A percentile compares a stretch with the other conserved stretches of the same genome.
phyloP scores from a whole-genome alignment of 2,888 invertebrate genomes.

The Hypsopygia costalis region DNA sequence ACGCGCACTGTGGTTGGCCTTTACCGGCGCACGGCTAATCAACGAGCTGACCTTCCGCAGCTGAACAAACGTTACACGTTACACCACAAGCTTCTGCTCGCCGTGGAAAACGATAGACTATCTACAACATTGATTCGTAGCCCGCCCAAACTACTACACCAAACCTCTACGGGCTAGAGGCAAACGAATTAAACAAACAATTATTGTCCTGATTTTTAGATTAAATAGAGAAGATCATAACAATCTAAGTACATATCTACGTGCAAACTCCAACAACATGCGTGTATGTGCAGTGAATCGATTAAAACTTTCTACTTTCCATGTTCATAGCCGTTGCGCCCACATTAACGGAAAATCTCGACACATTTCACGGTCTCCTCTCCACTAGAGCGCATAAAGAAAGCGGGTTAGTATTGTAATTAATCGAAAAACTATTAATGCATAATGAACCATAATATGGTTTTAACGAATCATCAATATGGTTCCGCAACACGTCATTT shows the following conservation, averaged over 20 bases:
- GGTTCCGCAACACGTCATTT: too few relatives aligned
- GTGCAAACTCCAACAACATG: constrained; percentile 43
- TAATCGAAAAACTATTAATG: constrained; percentile 39
- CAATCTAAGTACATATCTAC: constrained; percentile 27
- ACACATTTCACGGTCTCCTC: constrained; percentile 65
- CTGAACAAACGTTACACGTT: constrained; percentile 62
- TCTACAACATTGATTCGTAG: constrained; percentile 21
- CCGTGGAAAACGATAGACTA: constrained; percentile 36
- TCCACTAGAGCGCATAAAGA: constrained; percentile 71
- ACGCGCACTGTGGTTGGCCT: constrained; percentile 78
- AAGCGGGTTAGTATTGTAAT: constrained; percentile 49
- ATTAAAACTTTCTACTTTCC: constrained; percentile 77
- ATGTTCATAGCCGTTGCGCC: constrained; percentile 56
- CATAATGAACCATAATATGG: constrained; percentile 4
- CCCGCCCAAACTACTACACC: neutral
- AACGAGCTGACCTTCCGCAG: constrained; percentile 75
- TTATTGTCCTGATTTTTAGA: neutral
- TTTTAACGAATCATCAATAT: neutral
- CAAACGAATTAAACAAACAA: neutral
- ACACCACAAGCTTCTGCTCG: constrained; percentile 39
- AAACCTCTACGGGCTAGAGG: too few relatives aligned
- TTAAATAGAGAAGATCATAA: constrained; percentile 45
- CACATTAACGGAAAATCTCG: constrained; percentile 72
- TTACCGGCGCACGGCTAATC: constrained; percentile 76
- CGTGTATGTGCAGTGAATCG: constrained; percentile 77